These are phyloP conservation scores for Euspilapteryx auroguttella DNA, from an alignment of 2,888 invertebrate genomes.

Conservation along the genomic window DNA sequence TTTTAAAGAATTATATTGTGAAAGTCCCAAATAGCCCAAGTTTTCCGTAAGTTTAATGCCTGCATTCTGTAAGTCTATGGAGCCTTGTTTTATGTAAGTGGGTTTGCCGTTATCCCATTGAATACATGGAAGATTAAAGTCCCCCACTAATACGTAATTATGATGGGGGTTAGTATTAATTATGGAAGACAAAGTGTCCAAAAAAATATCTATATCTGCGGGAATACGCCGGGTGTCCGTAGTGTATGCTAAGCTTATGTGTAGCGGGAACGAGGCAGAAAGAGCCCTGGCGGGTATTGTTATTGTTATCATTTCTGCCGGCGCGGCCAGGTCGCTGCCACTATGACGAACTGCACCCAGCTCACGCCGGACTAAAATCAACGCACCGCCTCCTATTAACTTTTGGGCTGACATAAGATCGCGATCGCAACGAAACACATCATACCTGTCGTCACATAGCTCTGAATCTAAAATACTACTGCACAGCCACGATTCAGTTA, in stretches of 20 bases:
- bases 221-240: not conserved
- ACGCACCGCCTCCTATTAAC: not conserved
- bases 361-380: not conserved
- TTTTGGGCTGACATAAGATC: slow-evolving; percentile 6
- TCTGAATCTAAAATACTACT: slow-evolving; percentile 1
- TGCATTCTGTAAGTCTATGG: slow-evolving; percentile 1
- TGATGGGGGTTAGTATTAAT: not conserved
- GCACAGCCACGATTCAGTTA: slow-evolving; percentile 9
- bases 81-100: not conserved
- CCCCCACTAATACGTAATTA: slow-evolving; percentile 1
- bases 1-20: not conserved
- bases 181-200: not conserved
- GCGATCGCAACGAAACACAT: slow-evolving; percentile 2
- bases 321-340: no score
- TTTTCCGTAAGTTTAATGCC: not conserved
- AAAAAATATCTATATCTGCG: not conserved
- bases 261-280: not conserved
- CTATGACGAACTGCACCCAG: not conserved
- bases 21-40: not conserved
- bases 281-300: not conserved
- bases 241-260: not conserved
- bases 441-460: slow-evolving; percentile 1
- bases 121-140: slow-evolving; percentile 1
- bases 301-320: not conserved
- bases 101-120: not conserved